phyloP scores from a whole-genome alignment of 1,140 invertebrate genomes.

The Zaprionus nigranus region DNA sequence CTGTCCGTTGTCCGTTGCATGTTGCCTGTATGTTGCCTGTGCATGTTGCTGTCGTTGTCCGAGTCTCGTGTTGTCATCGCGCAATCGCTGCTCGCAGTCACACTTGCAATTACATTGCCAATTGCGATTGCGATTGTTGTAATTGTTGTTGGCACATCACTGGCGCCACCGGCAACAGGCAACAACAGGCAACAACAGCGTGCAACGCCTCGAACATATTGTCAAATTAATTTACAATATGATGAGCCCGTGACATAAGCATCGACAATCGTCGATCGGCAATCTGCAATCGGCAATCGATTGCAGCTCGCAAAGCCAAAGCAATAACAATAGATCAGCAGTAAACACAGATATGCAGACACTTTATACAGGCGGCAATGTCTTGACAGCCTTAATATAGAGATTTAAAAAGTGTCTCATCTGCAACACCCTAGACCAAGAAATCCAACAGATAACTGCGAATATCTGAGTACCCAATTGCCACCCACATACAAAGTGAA shows the following conservation, averaged over 20 bases:
- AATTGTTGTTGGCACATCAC: conserved; percentile 79
- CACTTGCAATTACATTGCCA: conserved; percentile 80
- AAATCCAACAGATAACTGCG: too few species aligned
- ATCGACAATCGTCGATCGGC: conserved; percentile 17
- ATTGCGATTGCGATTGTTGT: conserved; percentile 67
- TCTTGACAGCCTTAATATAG: background rate
- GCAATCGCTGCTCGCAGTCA: conserved; percentile 56
- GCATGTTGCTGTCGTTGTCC: conserved; percentile 40
- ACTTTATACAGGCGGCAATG: background rate
- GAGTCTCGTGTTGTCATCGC: conserved; percentile 53
- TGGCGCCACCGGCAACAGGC: conserved; percentile 44
- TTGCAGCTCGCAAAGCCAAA: conserved; percentile 1
- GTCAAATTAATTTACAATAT: conserved; percentile 80
- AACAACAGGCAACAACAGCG: background rate
- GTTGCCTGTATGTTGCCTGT: conserved; percentile 18
- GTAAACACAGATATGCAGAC: too few species aligned
- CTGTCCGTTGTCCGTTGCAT: conserved; percentile 3
- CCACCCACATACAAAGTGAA: too few species aligned
- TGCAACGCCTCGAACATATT: conserved; percentile 59
- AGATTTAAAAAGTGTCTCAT: background rate
- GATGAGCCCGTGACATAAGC: conserved; percentile 61
- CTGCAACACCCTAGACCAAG: too few species aligned
- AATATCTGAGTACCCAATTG: too few species aligned
- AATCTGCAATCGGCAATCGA: conserved; percentile 18
- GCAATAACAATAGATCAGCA: conserved; percentile 9